Evolutionary conservation across 2,888 invertebrate species (phyloP).

Genomic region (Napeogenes sylphis): DNA sequence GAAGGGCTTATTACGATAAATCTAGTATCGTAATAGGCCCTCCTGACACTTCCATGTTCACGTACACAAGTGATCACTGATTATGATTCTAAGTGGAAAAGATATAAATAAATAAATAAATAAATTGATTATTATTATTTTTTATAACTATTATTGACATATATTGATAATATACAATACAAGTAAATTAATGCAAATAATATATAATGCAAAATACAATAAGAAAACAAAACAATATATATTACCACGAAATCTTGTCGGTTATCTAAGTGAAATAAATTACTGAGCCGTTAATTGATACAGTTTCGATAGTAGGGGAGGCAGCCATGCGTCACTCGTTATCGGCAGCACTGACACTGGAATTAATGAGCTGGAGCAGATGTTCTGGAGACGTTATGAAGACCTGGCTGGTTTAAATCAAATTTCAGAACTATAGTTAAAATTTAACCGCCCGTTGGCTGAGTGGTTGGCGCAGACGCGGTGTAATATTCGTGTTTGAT

Average conservation of each 20-base stretch:
- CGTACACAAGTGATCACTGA: too few relatives aligned
- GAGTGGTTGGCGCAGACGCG: too few relatives aligned
- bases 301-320: constrained; percentile 43
- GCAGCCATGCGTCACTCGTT: constrained; percentile 43
- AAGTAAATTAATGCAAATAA: background rate
- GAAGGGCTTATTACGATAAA: too few relatives aligned
- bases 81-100: too few relatives aligned
- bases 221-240: constrained; percentile 10
- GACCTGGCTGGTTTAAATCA: background rate
- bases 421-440: constrained; percentile 2
- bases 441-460: background rate
- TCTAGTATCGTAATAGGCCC: too few relatives aligned
- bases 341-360: constrained; percentile 35
- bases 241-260: constrained; percentile 32
- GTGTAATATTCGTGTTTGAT: too few relatives aligned
- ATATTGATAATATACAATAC: too few relatives aligned
- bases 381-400: constrained; percentile 22
- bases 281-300: constrained; percentile 56
- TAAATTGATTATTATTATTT: too few relatives aligned
- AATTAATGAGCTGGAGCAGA: constrained; percentile 33
- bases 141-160: too few relatives aligned
- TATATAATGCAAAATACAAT: too few relatives aligned
- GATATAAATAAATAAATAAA: too few relatives aligned
- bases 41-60: too few relatives aligned
- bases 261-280: constrained; percentile 58